phyloP scores from a whole-genome alignment of 2,888 invertebrate species.

The Pseudeuparius sepicola region DNA sequence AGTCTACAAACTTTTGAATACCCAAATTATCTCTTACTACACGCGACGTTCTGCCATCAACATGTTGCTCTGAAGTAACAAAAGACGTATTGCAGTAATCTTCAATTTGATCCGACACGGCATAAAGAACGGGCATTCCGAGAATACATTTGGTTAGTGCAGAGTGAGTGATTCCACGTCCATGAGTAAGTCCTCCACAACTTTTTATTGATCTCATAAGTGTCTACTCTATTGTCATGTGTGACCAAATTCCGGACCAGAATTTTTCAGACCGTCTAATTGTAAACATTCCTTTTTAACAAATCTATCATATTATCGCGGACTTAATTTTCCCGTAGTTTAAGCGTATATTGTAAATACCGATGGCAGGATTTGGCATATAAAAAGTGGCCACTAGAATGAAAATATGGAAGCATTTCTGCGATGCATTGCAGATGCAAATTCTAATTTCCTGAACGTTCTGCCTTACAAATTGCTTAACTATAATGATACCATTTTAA shows the following conservation, averaged over 20 bases:
- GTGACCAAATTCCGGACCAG: too few species aligned
- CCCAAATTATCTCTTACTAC: too few species aligned
- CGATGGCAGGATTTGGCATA: constrained; percentile 17
- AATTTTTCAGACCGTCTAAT: constrained; percentile 6
- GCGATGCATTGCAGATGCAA: constrained; percentile 18
- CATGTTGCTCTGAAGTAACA: too few species aligned
- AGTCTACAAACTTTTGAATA: too few species aligned
- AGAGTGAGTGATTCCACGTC: too few species aligned
- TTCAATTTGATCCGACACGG: constrained; percentile 4
- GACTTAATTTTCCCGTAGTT: constrained; percentile 1
- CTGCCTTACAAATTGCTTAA: constrained; percentile 29
- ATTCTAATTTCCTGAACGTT: constrained; percentile 29
- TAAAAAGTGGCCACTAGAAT: constrained; percentile 13
- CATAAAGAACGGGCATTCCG: constrained; percentile 4
- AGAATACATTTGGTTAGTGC: too few species aligned
- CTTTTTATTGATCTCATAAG: too few species aligned
- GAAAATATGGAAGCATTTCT: constrained; percentile 17
- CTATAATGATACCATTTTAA: constrained; percentile 24
- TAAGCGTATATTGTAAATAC: too few species aligned
- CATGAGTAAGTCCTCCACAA: constrained; percentile 7
- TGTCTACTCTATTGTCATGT: too few species aligned
- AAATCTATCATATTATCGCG: too few species aligned
- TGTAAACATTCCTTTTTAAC: too few species aligned
- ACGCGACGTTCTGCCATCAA: too few species aligned
- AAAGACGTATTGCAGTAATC: constrained; percentile 5